phyloP scores from a whole-genome alignment of 2,888 invertebrate species.

The Rhyacophila evoluta region DNA sequence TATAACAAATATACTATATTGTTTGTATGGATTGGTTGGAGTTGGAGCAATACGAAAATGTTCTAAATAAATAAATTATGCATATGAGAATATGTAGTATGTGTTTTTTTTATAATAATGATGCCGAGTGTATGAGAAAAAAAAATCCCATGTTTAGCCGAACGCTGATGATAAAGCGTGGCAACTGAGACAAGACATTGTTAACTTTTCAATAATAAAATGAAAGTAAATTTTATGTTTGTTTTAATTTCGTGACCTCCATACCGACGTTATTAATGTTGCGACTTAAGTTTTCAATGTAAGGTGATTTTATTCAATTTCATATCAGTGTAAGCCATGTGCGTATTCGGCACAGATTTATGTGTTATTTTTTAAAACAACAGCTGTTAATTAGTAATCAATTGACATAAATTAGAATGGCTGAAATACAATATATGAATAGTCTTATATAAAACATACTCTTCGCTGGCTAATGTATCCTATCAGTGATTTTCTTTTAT shows the following conservation, averaged over 20 bases:
- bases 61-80: constrained; percentile 30
- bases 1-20: too few species aligned
- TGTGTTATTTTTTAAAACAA: not conserved
- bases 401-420: too few species aligned
- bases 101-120: constrained; percentile 27
- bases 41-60: constrained; percentile 25
- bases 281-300: not conserved
- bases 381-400: not conserved
- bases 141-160: constrained; percentile 29
- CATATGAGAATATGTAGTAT: constrained; percentile 2
- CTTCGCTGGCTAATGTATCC: too few species aligned
- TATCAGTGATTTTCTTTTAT: too few species aligned
- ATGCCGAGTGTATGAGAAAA: constrained; percentile 37
- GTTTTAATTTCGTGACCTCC: constrained; percentile 13
- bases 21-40: not conserved
- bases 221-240: constrained; percentile 29
- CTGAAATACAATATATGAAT: too few species aligned
- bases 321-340: not conserved
- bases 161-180: constrained; percentile 25
- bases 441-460: too few species aligned
- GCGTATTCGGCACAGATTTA: not conserved
- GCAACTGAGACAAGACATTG: constrained; percentile 34
- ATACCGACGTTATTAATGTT: not conserved
- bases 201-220: constrained; percentile 46
- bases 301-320: not conserved